Evolutionary conservation across 2,113 vertebrate genomes (phyloP), one percentile per base, ranked within the genome.

Genomic region (Gavia stellata): DNA sequence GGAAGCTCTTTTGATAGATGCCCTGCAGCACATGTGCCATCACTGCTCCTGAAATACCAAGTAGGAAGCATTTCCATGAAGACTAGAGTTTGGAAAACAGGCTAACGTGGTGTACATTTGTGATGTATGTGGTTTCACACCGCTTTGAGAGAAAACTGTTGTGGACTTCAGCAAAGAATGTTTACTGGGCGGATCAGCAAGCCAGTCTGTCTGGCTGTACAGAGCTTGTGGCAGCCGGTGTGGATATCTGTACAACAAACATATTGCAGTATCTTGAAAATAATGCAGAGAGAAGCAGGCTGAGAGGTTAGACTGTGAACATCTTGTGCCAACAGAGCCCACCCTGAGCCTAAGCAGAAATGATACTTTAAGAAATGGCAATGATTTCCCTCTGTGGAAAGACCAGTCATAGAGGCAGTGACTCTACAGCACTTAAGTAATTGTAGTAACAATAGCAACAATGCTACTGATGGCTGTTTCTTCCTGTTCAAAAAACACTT

Each of bases 91-190:
- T 62, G 71, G 49, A 44, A 56, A 45, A 80, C 49, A 15, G 70
- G 33, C 8, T 56, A 15, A 44, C 1, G 2, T 17, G 86, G 5
- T 44, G 21, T 50, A 5, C 24, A 0, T 0, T 38, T 10, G 40
- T n/a, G 9, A 25, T 49, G 24, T 1, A 1, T 9, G 20, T 71
- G 58, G 7, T 24, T 91, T 80, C 56, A 6, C 21, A 55, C 12
- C 1, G 0, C 28, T 65, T n/a, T 49, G 31, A 86, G 58, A 55
- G 31, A 61, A 89, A 45, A 31, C 14, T 8, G 1, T 14, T 67
- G 45, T 25, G 44, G 70, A 47, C 26, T 52, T 77, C 15, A 42
- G 40, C 5, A 0, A 38, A 77, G 36, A 50, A n/a, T 17, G 1
- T 26, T 59, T 40, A 13, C 50, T 66, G 24, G 17, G 44, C 59